Percentiles rank a stretch among this genome's conserved stretches.
phyloP scores from a whole-genome alignment of 2,888 invertebrate genomes.

The Panorpa germanica region DNA sequence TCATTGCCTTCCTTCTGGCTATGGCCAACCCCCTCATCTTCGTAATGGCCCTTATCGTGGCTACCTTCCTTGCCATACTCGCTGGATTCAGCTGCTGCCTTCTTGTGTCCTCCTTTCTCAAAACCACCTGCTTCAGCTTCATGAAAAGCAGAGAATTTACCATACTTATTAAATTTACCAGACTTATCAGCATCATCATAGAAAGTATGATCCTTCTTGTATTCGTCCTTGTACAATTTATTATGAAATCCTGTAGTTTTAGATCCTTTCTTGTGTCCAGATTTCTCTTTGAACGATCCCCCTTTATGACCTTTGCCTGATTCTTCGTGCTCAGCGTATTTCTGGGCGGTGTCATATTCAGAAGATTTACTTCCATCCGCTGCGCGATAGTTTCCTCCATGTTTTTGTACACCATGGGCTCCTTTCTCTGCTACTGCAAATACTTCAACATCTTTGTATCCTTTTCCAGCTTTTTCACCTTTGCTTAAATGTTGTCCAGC shows the following conservation, averaged over 20 bases:
- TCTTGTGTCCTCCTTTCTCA: conserved; percentile 20
- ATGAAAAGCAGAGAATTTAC: conserved; percentile 27
- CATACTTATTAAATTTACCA: conserved; percentile 29
- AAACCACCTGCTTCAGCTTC: conserved; percentile 26
- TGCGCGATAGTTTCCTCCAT: conserved; percentile 22
- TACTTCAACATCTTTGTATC: conserved; percentile 11
- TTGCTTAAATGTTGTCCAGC: conserved; percentile 20
- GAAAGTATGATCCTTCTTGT: conserved; percentile 35
- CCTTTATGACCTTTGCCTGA: conserved; percentile 24
- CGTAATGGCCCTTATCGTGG: conserved; percentile 29
- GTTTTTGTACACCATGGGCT: conserved; percentile 21
- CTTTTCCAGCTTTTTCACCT: conserved; percentile 12
- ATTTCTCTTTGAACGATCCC: conserved; percentile 25
- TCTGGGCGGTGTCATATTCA: conserved; percentile 23
- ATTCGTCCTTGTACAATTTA: conserved; percentile 38
- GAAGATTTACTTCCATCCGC: conserved; percentile 21
- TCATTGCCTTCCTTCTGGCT: conserved; percentile 27
- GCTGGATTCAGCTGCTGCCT: conserved; percentile 26
- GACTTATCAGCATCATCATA: conserved; percentile 34
- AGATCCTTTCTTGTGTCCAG: conserved; percentile 31
- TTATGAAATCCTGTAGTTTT: conserved; percentile 36
- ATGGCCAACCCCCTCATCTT: conserved; percentile 28
- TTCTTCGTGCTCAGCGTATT: conserved; percentile 25
- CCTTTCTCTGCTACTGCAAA: conserved; percentile 20
- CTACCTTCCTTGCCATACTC: conserved; percentile 28